Evolutionary conservation across 2,113 vertebrate genomes (phyloP), one percentile per base, ranked within the genome.

Genomic region (Hyla sarda): DNA sequence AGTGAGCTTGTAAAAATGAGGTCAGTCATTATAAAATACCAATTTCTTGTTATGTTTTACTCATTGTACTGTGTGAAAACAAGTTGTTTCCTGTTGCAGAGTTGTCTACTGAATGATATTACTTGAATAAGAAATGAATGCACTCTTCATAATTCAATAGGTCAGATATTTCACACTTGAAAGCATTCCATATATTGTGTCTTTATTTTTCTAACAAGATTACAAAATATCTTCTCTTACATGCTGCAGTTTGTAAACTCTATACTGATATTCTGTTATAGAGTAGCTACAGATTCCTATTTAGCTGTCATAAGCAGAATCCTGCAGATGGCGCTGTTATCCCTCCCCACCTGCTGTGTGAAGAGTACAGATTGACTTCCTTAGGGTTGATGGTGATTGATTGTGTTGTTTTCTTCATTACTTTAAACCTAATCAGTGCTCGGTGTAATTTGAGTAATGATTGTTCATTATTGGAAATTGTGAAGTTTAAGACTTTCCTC

Each of bases 391-490:
- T 98, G 96, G 96, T 97, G 98, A 99, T 99, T 97, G 97, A 99
- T 99, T 92, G 91, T 97, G 96, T 96, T 98, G 96, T 96, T 97
- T 97, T 96, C 96, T 97, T 98, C 97, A 99, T 98, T 98, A 97
- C 95, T 96, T 96, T 97, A 97, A 98, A 98, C 96, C 96, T 96
- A 98, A 98, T 99, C 97, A 98, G 97, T 94, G 96, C 95, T 96
- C 92, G 93, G 95, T 97, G 95, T 98, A 97, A 99, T 99, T 97
- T 97, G 97, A 98, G 97, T 97, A 97, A 99, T 98, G 97, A 98
- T 96, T 93, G 96, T 96, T 98, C 97, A 95, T 99, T 99, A 98
- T 97, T 97, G 96, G 95, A 95, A 95, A 96, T 95, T 96, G 96
- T 94, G 95, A 95, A 96, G 94, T 98, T 97, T 96, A 96, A 97